Evolutionary conservation across 2,888 invertebrate genomes (phyloP).

Genomic region (Hypena proboscidalis): DNA sequence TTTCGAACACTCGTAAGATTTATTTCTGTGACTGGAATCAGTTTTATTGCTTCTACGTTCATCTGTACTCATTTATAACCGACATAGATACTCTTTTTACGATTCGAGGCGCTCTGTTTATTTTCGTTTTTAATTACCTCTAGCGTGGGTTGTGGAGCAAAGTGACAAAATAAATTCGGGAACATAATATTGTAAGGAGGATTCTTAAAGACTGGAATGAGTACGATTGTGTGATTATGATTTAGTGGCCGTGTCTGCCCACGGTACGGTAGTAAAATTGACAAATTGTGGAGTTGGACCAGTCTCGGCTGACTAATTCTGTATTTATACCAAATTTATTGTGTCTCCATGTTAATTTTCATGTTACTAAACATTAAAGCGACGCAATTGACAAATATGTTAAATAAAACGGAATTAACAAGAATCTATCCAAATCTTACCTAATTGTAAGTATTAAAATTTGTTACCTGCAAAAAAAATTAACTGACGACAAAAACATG

Average conservation of each 20-base stretch:
- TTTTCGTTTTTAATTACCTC: conserved; percentile 85
- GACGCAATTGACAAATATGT: conserved; percentile 17
- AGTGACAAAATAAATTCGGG: conserved; percentile 76
- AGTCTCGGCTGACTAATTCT: conserved; percentile 49
- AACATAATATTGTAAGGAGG: conserved; percentile 49
- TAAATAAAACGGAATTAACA: conserved; percentile 26
- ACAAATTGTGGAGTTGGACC: conserved; percentile 57
- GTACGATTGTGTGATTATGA: conserved; percentile 58
- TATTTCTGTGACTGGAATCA: conserved; percentile 82
- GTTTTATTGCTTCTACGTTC: conserved; percentile 81
- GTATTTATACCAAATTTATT: conserved; percentile 53
- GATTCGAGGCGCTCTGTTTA: conserved; percentile 83
- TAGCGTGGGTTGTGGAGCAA: conserved; percentile 74
- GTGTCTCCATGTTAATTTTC: conserved; percentile 46
- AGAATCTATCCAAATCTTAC: too few species aligned
- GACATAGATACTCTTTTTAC: conserved; percentile 83
- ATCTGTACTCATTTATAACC: conserved; percentile 83
- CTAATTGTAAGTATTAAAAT: too few species aligned
- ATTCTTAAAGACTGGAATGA: conserved; percentile 47
- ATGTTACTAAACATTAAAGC: conserved; percentile 34
- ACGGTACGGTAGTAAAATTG: conserved; percentile 58
- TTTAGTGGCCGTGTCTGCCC: conserved; percentile 52
- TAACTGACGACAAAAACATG: conserved; percentile 27
- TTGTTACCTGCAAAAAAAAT: conserved; percentile 35
- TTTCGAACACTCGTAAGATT: conserved; percentile 75